These are phyloP conservation scores for Sericinus montela DNA, from an alignment of 2,888 invertebrate genomes.

Conservation along the genomic window DNA sequence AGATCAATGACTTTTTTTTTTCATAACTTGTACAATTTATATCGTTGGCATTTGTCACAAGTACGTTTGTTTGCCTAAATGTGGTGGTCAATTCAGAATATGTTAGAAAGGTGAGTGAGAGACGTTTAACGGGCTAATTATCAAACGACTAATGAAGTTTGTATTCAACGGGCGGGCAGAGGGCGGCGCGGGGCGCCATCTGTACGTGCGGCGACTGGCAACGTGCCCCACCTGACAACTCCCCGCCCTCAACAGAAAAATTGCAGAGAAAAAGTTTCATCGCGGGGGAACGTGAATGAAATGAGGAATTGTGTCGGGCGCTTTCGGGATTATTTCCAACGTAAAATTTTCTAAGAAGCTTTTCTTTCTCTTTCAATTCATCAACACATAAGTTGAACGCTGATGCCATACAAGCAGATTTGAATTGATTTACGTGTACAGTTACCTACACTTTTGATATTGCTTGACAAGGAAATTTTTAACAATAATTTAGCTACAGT, in stretches of 20 bases:
- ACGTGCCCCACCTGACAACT: constrained; percentile 74
- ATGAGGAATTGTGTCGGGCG: constrained; percentile 75
- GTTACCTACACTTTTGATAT: too few species aligned
- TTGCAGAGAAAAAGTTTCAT: constrained; percentile 80
- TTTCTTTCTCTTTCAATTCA: constrained; percentile 73
- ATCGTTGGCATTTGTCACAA: too few species aligned
- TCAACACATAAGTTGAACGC: constrained; percentile 45
- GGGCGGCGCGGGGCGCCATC: constrained; percentile 51
- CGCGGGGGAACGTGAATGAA: constrained; percentile 78
- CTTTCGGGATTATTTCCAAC: constrained; percentile 74
- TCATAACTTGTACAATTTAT: too few species aligned
- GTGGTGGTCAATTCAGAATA: constrained; percentile 51
- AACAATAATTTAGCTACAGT: too few species aligned
- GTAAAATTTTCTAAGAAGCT: constrained; percentile 65
- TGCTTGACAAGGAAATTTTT: too few species aligned
- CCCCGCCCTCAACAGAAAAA: constrained; percentile 75
- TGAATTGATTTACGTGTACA: constrained; percentile 11
- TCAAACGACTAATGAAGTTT: constrained; percentile 80
- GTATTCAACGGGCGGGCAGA: constrained; percentile 72
- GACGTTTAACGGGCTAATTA: constrained; percentile 79
- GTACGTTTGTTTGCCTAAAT: constrained; percentile 28
- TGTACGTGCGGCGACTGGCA: constrained; percentile 72
- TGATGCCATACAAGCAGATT: constrained; percentile 24
- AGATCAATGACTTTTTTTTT: too few species aligned
- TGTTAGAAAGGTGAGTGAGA: constrained; percentile 62